phyloP scores from a whole-genome alignment of 2,888 invertebrate genomes.

The Trachelus iudaicus region DNA sequence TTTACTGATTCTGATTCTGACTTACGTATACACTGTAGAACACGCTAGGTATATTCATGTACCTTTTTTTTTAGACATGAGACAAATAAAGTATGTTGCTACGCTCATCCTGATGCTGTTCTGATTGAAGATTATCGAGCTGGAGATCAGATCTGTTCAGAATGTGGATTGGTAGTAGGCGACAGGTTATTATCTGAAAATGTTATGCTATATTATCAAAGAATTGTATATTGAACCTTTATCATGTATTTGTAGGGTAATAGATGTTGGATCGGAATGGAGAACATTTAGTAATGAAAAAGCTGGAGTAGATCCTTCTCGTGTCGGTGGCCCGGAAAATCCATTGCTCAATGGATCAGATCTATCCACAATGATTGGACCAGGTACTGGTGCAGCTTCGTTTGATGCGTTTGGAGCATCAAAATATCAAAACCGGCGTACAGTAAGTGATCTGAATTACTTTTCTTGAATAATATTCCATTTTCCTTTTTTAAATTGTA shows the following conservation, averaged over 20 bases:
- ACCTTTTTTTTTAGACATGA: slow-evolving; percentile 71
- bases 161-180: slow-evolving; percentile 99
- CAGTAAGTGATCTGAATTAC: slow-evolving; percentile 62
- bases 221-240: slow-evolving; percentile 10
- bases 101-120: slow-evolving; percentile 94
- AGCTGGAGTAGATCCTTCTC: slow-evolving; percentile 95
- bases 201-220: background rate
- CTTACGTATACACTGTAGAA: background rate
- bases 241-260: slow-evolving; percentile 76
- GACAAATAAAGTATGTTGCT: slow-evolving; percentile 86
- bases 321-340: slow-evolving; percentile 99
- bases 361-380: slow-evolving; percentile 94
- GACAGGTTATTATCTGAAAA: slow-evolving; percentile 78
- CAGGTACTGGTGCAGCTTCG: slow-evolving; percentile 78
- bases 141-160: slow-evolving; percentile 98
- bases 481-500: background rate
- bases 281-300: slow-evolving; percentile 99
- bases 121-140: slow-evolving; percentile 98
- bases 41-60: background rate
- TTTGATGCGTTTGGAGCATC: slow-evolving; percentile 85
- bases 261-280: slow-evolving; percentile 99
- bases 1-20: background rate
- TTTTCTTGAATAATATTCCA: too few relatives aligned
- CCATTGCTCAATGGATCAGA: slow-evolving; percentile 95
- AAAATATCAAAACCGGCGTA: slow-evolving; percentile 74